phyloP scores from a whole-genome alignment of 2,113 vertebrate genomes.

The Tetrao urogallus region DNA sequence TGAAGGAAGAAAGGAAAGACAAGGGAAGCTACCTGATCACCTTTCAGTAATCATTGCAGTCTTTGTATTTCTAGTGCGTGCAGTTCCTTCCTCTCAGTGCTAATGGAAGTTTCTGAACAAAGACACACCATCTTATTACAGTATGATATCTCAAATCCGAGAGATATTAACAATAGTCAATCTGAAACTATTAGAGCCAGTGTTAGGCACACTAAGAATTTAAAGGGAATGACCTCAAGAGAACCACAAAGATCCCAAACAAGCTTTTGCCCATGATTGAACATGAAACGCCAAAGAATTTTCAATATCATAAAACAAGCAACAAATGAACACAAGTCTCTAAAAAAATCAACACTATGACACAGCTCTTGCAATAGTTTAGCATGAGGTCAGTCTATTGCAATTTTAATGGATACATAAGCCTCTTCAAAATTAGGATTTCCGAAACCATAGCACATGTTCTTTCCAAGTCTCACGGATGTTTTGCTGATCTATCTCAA shows the following conservation, averaged over 20 bases:
- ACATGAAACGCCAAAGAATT: background rate
- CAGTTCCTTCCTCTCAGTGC: background rate
- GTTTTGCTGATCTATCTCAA: background rate
- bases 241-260: background rate
- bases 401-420: background rate
- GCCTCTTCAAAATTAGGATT: background rate
- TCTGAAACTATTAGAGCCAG: background rate
- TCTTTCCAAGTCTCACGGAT: background rate
- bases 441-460: background rate
- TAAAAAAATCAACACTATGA: background rate
- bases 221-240: background rate
- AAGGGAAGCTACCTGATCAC: background rate
- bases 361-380: background rate
- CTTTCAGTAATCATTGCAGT: background rate
- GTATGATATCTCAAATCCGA: background rate
- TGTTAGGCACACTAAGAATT: background rate
- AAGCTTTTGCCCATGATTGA: background rate
- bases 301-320: background rate
- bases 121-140: background rate
- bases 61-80: background rate
- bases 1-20: background rate
- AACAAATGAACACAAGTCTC: background rate
- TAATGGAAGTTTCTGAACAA: background rate
- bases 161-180: background rate
- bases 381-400: background rate